Evolutionary conservation across 2,888 invertebrate species (phyloP), one percentile per base, ranked within the genome.

Genomic region (Argyresthia goedartella): DNA sequence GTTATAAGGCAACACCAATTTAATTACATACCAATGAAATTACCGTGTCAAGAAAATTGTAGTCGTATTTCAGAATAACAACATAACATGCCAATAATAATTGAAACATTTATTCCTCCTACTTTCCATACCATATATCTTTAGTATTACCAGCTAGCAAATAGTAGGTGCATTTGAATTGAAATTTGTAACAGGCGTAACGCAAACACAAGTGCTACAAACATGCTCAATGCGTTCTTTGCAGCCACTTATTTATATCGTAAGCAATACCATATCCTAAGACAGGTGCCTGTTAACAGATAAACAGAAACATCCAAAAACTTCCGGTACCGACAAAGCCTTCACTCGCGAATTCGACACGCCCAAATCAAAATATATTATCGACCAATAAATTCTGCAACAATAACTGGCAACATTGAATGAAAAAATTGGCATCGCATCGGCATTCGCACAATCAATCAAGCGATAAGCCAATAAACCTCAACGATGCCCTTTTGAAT

Each of bases 401-500:
- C 25, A 25, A 25, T 52, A 51, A 50, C 66, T 69, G 66, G 71
- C 67, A 69, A 71, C 67, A 67, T 63, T 55, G 57, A 54, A 58
- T 55, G 58, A 65, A 66, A 67, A 72, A 75, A 72, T 35, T 8
- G 46, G 34, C 14, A 65, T 67, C 60, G 71, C 69, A 66, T 67
- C 71, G 64, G 66, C 61, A 73, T 84, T 84, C 84, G 81, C 82
- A 81, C 85, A 85, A 86, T 86, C 86, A 82, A 86, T 86, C 86
- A 85, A 81, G 81, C 82, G 81, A 84, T 86, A 84, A 86, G 86
- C 86, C 86, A 86, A 86, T 86, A 86, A 86, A 86, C 86, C 86
- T 86, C 85, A 85, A 82, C 85, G 86, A 85, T 85, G 85, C 80
- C 76, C 86, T 84, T 86, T 85, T 86, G 81, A 82, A 82, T 82